These are phyloP conservation scores for Eupeodes corollae DNA, from an alignment of 1,140 invertebrate genomes.

Conservation along the genomic window DNA sequence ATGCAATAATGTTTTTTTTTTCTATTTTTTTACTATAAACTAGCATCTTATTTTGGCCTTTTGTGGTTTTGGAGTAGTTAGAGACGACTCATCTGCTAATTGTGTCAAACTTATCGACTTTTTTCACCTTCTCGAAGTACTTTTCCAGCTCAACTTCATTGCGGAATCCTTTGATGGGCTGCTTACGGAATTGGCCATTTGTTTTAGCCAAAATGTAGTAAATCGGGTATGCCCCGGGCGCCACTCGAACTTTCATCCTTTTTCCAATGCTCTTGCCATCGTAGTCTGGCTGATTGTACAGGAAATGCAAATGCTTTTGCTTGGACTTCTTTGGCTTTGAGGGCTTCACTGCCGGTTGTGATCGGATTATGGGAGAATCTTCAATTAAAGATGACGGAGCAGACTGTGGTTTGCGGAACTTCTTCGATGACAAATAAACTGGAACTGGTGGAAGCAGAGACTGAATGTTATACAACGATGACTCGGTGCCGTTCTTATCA, in stretches of 20 bases:
- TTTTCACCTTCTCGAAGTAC: constrained; percentile 19
- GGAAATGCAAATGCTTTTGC: constrained; percentile 15
- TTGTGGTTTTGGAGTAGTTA: too few species aligned
- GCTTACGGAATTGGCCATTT: constrained; percentile 33
- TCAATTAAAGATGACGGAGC: background rate
- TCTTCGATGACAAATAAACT: constrained; percentile 22
- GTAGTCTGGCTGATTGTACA: constrained; percentile 13
- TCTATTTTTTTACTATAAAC: too few species aligned
- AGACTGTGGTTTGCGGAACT: constrained; percentile 13
- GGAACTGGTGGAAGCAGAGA: constrained; percentile 15
- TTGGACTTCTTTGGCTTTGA: constrained; percentile 8
- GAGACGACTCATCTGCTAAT: too few species aligned
- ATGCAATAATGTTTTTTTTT: too few species aligned
- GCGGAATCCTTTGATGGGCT: constrained; percentile 27
- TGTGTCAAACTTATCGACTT: too few species aligned
- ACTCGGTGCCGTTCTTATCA: constrained; percentile 20
- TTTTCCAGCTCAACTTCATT: constrained; percentile 24
- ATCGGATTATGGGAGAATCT: constrained; percentile 25
- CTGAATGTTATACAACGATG: constrained; percentile 27
- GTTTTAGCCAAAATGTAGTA: constrained; percentile 31
- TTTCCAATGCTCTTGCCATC: constrained; percentile 7
- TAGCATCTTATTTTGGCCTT: too few species aligned
- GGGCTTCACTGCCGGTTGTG: constrained; percentile 27
- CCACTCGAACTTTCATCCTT: constrained; percentile 22
- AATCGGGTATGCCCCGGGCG: constrained; percentile 28